Percentiles rank a stretch among this genome's conserved stretches.
phyloP scores from a whole-genome alignment of 2,797 vertebrate genomes.

The Helostoma temminkii region DNA sequence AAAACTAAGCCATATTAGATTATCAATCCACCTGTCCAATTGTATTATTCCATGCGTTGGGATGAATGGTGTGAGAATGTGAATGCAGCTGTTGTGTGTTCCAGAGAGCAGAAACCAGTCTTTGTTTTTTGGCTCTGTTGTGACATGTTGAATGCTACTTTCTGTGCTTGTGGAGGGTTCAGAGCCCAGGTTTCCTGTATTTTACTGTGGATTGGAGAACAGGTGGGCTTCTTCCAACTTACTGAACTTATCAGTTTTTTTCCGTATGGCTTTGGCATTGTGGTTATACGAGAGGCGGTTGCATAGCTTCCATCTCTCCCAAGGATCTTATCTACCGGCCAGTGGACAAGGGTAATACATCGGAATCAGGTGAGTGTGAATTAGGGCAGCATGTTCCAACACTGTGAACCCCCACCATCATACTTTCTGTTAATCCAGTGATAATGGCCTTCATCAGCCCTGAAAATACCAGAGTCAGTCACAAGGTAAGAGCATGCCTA shows the following conservation, averaged over 20 bases:
- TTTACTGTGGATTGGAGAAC: conserved; percentile 26
- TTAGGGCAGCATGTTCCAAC: conserved; percentile 51
- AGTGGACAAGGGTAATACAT: conserved; percentile 45
- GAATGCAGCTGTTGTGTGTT: conserved; percentile 66
- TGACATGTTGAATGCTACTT: conserved; percentile 65
- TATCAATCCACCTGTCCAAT: conserved; percentile 81
- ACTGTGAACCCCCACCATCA: conserved; percentile 45
- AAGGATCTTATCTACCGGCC: conserved; percentile 56
- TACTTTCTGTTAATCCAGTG: conserved; percentile 66
- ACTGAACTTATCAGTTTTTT: conserved; percentile 21
- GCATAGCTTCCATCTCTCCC: conserved; percentile 37
- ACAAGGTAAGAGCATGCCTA: conserved; percentile 54
- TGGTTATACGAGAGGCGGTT: conserved; percentile 55
- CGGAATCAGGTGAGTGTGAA: conserved; percentile 37
- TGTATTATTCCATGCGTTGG: conserved; percentile 57
- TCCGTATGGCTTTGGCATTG: conserved; percentile 46
- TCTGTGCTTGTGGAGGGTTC: conserved; percentile 40
- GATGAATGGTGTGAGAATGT: conserved; percentile 64
- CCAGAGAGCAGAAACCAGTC: conserved; percentile 46
- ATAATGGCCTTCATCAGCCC: conserved; percentile 68
- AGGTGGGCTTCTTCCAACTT: conserved; percentile 15
- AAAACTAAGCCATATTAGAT: conserved; percentile 77
- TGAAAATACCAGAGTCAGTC: conserved; percentile 69
- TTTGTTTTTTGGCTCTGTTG: conserved; percentile 58
- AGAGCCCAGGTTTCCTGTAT: conserved; percentile 25